A percentile compares a stretch with the other conserved stretches of the same genome.
Conservation (phyloP, 2,888 invertebrate genomes). For the Lymantria monacha region DNA sequence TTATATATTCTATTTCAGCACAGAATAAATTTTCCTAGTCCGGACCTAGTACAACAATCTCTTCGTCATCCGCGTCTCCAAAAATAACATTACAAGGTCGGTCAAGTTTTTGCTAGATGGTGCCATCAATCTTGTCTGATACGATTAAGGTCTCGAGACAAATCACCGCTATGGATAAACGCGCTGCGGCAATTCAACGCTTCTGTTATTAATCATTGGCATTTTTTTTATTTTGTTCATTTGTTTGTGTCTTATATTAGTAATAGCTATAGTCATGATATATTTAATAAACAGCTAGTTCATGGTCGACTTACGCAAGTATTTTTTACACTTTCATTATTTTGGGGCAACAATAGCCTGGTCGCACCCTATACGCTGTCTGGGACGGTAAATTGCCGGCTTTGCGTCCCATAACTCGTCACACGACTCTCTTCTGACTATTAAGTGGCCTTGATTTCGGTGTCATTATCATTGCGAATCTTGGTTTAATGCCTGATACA, state of each 20-base stretch:
- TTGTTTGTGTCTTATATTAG: constrained; percentile 5
- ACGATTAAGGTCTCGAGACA: constrained; percentile 24
- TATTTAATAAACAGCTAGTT: no score
- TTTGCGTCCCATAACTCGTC: no score
- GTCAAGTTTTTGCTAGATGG: constrained; percentile 9
- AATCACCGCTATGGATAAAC: constrained; percentile 10
- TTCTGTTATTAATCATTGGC: neutral
- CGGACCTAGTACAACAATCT: neutral
- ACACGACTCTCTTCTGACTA: no score
- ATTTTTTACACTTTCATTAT: no score
- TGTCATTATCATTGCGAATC: no score
- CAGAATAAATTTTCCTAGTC: neutral
- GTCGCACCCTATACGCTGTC: no score
- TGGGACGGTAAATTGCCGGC: no score
- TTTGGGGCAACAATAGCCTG: no score
- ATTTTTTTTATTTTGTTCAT: neutral
- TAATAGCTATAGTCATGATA: constrained; percentile 14
- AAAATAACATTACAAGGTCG: constrained; percentile 7
- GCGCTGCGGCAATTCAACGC: neutral
- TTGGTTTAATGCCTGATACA: no score
- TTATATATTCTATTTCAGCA: no score
- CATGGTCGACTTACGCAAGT: no score
- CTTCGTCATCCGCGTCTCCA: neutral
- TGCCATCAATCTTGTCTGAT: constrained; percentile 31
- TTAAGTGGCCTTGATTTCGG: no score